Evolutionary conservation across 2,888 invertebrate genomes (phyloP).

Genomic region (Nebria salina): DNA sequence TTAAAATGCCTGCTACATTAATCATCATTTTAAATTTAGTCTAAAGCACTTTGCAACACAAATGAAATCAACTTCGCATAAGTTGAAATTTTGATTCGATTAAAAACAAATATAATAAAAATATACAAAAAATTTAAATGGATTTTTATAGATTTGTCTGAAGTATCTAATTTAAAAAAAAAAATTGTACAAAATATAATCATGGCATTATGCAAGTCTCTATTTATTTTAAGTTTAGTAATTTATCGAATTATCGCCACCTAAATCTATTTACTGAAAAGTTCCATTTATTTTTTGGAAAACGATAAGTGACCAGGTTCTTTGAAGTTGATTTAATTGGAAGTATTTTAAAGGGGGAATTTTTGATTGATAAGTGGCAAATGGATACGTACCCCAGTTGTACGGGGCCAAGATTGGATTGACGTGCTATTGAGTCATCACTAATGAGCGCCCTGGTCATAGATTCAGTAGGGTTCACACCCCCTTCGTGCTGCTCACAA

Average conservation of each 20-base stretch:
- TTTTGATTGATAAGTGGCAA: not conserved
- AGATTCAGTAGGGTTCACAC: slow-evolving; percentile 92
- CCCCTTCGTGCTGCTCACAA: slow-evolving; percentile 90
- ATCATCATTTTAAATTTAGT: too few relatives aligned
- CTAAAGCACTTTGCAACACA: too few relatives aligned
- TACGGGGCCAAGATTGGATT: slow-evolving; percentile 88
- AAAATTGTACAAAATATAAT: too few relatives aligned
- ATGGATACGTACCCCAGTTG: slow-evolving; percentile 91
- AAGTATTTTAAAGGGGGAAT: not conserved
- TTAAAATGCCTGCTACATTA: too few relatives aligned
- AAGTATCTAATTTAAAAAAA: too few relatives aligned
- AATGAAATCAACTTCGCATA: too few relatives aligned
- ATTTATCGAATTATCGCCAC: not conserved
- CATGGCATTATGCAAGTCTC: not conserved
- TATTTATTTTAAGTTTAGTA: not conserved
- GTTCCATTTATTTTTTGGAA: not conserved
- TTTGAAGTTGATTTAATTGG: not conserved
- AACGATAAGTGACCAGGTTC: not conserved
- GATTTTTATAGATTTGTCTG: too few relatives aligned
- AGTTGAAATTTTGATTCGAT: too few relatives aligned
- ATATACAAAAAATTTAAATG: too few relatives aligned
- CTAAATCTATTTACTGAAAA: not conserved
- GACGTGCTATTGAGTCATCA: slow-evolving; percentile 86
- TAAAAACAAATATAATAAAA: too few relatives aligned
- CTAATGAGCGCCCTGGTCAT: slow-evolving; percentile 95